phyloP scores from a whole-genome alignment of 1,140 invertebrate genomes.

The Drosophila pachea region DNA sequence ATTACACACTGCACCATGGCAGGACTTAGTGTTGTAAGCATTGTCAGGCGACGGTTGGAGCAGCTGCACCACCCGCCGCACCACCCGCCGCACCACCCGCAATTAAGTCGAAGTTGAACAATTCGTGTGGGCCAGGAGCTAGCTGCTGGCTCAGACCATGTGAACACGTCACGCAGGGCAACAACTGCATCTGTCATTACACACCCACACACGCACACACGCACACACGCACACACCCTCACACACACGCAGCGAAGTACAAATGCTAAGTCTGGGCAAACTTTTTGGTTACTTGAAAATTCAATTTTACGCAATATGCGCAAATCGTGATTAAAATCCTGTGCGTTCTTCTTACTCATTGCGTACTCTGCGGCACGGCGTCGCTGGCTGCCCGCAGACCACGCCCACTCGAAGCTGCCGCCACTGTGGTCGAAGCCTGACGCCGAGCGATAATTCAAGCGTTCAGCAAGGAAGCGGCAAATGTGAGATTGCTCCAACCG shows the following conservation, averaged over 20 bases:
- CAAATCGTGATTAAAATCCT: conserved; percentile 74
- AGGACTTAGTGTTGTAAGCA: conserved; percentile 61
- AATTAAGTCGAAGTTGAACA: conserved; percentile 54
- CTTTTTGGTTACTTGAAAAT: conserved; percentile 73
- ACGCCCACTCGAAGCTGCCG: not conserved
- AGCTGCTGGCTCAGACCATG: conserved; percentile 32
- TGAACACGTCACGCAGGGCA: conserved; percentile 46
- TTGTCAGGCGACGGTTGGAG: conserved; percentile 9
- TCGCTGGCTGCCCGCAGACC: not conserved
- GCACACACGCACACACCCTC: not conserved
- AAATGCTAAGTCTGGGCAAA: conserved; percentile 32
- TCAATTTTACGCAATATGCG: conserved; percentile 77
- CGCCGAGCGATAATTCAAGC: not conserved
- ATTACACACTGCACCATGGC: conserved; percentile 56
- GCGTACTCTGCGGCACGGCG: conserved; percentile 46
- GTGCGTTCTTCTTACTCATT: conserved; percentile 48
- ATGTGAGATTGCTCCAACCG: not conserved
- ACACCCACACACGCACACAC: conserved; percentile 2
- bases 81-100: conserved; percentile 18
- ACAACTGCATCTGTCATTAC: conserved; percentile 53
- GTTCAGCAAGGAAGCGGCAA: not conserved
- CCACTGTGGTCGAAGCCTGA: conserved; percentile 14
- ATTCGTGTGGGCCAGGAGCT: conserved; percentile 6
- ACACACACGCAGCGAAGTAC: conserved; percentile 1
- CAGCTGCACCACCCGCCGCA: not conserved